Conservation (phyloP, 2,113 vertebrate species). For the Lipophrys pholis region DNA sequence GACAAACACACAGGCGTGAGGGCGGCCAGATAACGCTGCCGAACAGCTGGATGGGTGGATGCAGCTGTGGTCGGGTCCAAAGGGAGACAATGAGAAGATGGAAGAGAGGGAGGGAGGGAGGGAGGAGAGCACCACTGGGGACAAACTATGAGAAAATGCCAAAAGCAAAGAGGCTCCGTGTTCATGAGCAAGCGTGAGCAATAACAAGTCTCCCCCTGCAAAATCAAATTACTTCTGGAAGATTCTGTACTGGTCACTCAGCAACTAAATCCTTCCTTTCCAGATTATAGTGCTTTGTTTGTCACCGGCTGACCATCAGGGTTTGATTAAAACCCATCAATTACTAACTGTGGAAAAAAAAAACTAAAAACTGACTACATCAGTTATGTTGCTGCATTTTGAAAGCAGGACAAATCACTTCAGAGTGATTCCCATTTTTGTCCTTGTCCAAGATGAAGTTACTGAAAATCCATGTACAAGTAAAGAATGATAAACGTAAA, state of each 20-base stretch:
- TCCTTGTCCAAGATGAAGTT: too few species aligned
- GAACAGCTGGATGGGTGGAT: constrained; percentile 67
- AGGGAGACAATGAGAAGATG: constrained; percentile 47
- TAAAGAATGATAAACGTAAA: too few species aligned
- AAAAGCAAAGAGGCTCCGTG: constrained; percentile 25
- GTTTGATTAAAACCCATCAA: too few species aligned
- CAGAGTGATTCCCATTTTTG: too few species aligned
- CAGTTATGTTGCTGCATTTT: too few species aligned
- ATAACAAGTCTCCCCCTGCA: background rate
- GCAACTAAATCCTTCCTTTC: constrained; percentile 6
- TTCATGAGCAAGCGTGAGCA: background rate
- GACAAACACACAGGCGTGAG: constrained; percentile 39
- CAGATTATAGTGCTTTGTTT: background rate
- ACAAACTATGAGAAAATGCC: constrained; percentile 12
- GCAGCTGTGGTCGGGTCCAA: constrained; percentile 54
- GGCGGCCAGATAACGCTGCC: constrained; percentile 6
- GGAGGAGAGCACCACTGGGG: constrained; percentile 8
- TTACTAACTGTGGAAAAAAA: too few species aligned
- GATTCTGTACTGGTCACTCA: background rate
- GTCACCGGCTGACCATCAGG: background rate
- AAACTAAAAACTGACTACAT: too few species aligned
- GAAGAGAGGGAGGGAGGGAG: constrained; percentile 33
- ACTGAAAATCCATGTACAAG: too few species aligned
- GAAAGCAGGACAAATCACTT: too few species aligned
- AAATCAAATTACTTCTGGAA: background rate